Evolutionary conservation across 2,888 invertebrate species (phyloP), one percentile per base, ranked within the genome.

Genomic region (Acronicta aceris): DNA sequence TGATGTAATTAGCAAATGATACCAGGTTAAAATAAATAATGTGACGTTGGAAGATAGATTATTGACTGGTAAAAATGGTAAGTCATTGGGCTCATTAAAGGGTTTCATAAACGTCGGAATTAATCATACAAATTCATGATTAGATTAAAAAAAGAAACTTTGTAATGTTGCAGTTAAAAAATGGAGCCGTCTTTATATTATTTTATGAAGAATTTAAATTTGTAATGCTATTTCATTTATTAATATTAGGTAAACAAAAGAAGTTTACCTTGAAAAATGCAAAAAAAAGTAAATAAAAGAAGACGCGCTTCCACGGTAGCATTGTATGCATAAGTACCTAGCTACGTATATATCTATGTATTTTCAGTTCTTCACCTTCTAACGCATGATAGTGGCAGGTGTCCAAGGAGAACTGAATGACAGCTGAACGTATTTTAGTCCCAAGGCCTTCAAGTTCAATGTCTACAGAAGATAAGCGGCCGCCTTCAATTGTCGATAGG

Each of bases 381-480:
- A 70, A 60, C 54, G 61, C 46, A 66, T 71, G 63, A 45, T 50
- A 64, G 79, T 84, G 83, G 83, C 87, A 88, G 75, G 61, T 83
- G 82, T 87, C 85, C 85, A 87, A 83, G 81, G 79, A 80, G 81
- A 84, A 69, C 66, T 77, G 78, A 82, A 76, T 81, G 79, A 76
- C 78, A 70, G 69, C 77, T 79, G 74, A 74, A 76, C 67, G 71
- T 85, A 85, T 85, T 86, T 86, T 79, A 74, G 80, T 74, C 63
- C 70, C 81, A 84, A 85, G 83, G 83, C 79, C 77, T 78, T 69
- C 77, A 82, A 85, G 83, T 85, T 87, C 86, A 84, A 82, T 79
- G 77, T 65, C 63, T 76, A 78, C 33, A 53, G 55, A 66, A 10
- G 51, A 58, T 53, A 49, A 54, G 55, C 54, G 30, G n/a, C 43